A percentile compares a stretch with the other conserved stretches of the same genome.
Conservation (phyloP, 2,888 invertebrate genomes). For the Volucella bombylans region DNA sequence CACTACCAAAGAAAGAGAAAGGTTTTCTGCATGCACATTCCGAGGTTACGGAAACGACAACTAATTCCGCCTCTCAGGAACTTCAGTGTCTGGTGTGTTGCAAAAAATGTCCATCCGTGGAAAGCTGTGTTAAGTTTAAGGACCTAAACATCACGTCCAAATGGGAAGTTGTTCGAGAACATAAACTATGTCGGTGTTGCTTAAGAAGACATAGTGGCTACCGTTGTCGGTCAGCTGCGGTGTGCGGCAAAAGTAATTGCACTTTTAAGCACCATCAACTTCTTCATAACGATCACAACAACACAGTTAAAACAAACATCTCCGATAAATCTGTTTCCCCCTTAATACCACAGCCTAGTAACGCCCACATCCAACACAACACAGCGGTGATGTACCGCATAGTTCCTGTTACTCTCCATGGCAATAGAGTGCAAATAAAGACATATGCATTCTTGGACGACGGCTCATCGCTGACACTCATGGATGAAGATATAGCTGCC, state of each 20-base stretch:
- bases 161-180: conserved; percentile 10
- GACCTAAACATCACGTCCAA: conserved; percentile 1
- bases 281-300: not conserved
- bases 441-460: too few relatives aligned
- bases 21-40: conserved; percentile 8
- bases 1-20: conserved; percentile 3
- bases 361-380: too few relatives aligned
- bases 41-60: not conserved
- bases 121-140: conserved; percentile 6
- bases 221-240: conserved; percentile 6
- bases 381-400: too few relatives aligned
- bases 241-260: conserved; percentile 21
- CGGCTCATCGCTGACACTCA: too few relatives aligned
- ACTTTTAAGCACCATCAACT: conserved; percentile 34
- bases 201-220: conserved; percentile 20
- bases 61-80: not conserved
- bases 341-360: too few relatives aligned
- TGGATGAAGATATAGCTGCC: too few relatives aligned
- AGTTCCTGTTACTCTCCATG: too few relatives aligned
- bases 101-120: not conserved
- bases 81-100: conserved; percentile 1
- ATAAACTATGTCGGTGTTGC: conserved; percentile 24
- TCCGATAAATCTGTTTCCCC: too few relatives aligned
- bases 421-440: too few relatives aligned
- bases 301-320: not conserved